Conservation (phyloP, 2,888 invertebrate species). For the Poecilus cupreus region DNA sequence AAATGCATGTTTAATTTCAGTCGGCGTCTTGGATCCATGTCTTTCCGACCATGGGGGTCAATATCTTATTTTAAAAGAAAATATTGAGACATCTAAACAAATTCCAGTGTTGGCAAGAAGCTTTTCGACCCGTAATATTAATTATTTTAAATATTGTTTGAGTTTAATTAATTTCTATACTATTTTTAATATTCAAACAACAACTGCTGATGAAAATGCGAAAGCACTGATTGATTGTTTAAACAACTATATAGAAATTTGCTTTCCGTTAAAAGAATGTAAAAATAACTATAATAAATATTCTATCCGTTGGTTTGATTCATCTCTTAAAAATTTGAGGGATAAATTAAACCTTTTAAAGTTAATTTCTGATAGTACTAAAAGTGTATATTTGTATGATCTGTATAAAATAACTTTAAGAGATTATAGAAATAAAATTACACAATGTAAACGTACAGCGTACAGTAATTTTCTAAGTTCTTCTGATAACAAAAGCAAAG, state of each 20-base stretch:
- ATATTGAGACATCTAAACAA: neutral
- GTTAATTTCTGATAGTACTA: neutral
- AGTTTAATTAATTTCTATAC: neutral
- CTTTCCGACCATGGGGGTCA: neutral
- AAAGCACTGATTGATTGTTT: neutral
- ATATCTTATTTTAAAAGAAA: neutral
- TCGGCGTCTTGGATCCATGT: neutral
- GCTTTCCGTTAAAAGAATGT: neutral
- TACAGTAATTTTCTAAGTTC: neutral
- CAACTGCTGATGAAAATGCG: neutral
- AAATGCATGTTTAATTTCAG: too few relatives aligned
- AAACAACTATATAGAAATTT: neutral
- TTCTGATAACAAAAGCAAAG: neutral
- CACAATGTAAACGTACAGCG: neutral
- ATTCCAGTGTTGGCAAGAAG: neutral
- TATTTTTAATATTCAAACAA: neutral
- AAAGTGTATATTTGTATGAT: neutral
- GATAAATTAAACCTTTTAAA: neutral
- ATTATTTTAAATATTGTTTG: neutral
- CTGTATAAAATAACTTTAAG: neutral
- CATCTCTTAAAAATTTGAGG: neutral
- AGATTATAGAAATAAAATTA: slow-evolving; percentile 3
- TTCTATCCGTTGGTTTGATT: neutral
- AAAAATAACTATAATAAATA: neutral
- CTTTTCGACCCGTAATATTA: neutral